Evolutionary conservation across 30 jellyfish, hydroid and myxozoan genomes (phyloP).

Genomic region (Morbakka virulenta): DNA sequence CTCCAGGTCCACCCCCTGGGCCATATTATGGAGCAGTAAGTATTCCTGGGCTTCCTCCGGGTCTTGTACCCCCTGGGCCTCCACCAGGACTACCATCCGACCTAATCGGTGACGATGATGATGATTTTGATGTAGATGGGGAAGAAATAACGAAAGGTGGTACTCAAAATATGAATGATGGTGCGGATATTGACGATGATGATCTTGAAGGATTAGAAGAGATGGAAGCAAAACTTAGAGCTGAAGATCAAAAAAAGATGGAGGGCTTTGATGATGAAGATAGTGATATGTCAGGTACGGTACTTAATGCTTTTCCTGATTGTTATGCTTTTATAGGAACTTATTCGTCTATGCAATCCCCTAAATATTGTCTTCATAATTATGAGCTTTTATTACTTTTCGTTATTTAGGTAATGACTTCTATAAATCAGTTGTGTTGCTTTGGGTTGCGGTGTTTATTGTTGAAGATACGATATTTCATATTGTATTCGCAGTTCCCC

Average conservation of each 20-base stretch:
- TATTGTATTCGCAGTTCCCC: too few relatives aligned
- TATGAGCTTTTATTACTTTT: too few relatives aligned
- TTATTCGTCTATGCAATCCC: too few relatives aligned
- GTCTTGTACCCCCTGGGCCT: conserved; percentile 99
- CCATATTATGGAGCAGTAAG: conserved; percentile 51
- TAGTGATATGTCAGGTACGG: background rate
- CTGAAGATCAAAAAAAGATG: background rate
- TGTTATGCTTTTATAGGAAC: too few relatives aligned
- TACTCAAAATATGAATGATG: background rate
- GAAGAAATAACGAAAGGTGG: background rate
- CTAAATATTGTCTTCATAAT: too few relatives aligned
- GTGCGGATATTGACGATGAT: background rate
- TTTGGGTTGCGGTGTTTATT: too few relatives aligned
- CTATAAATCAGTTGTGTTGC: too few relatives aligned
- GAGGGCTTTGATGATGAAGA: background rate
- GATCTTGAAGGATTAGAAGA: background rate
- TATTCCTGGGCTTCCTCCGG: conserved; percentile 99
- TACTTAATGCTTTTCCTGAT: too few relatives aligned
- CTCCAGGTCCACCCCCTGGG: conserved; percentile 82
- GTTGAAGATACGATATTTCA: too few relatives aligned
- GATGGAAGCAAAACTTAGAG: background rate
- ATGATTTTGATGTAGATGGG: conserved; percentile 10
- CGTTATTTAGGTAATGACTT: too few relatives aligned
- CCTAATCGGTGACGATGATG: conserved; percentile 71
- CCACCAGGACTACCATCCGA: conserved; percentile 98